phyloP scores from a whole-genome alignment of 2,113 vertebrate species.

The Microcebus jonahi region DNA sequence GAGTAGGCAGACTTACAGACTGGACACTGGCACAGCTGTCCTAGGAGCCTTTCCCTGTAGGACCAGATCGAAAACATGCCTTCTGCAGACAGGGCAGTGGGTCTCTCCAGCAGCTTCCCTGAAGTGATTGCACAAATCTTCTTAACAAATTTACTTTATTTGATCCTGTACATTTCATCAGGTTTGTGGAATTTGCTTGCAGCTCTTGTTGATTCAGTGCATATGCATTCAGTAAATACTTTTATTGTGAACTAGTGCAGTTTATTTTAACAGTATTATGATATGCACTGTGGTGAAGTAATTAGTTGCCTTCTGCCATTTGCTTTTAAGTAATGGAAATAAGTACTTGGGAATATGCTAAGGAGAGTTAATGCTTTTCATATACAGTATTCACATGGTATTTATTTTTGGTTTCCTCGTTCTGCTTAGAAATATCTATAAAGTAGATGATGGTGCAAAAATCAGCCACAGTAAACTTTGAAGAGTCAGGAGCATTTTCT shows the following conservation, averaged over 20 bases:
- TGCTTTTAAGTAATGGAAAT: constrained; percentile 39
- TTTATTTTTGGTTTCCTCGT: not conserved
- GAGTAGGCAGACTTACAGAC: not conserved
- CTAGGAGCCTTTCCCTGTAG: not conserved
- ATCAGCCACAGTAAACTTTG: not conserved
- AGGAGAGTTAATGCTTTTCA: not conserved
- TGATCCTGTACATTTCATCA: not conserved
- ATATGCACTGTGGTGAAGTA: not conserved
- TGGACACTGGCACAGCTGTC: not conserved
- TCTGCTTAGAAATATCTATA: not conserved
- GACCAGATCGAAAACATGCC: not conserved
- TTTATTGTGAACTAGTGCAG: not conserved
- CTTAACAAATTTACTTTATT: not conserved
- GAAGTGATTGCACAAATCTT: not conserved
- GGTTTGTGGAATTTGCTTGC: not conserved
- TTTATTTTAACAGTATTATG: not conserved
- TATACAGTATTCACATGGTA: not conserved
- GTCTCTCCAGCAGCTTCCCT: not conserved
- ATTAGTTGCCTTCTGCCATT: not conserved
- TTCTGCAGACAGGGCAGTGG: not conserved
- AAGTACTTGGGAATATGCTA: not conserved
- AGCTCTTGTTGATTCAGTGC: not conserved
- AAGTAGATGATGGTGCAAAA: not conserved
- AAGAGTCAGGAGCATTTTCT: not conserved
- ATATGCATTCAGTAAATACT: not conserved